Evolutionary conservation across 1,140 invertebrate genomes (phyloP).

Genomic region (Notospermus geniculatus): DNA sequence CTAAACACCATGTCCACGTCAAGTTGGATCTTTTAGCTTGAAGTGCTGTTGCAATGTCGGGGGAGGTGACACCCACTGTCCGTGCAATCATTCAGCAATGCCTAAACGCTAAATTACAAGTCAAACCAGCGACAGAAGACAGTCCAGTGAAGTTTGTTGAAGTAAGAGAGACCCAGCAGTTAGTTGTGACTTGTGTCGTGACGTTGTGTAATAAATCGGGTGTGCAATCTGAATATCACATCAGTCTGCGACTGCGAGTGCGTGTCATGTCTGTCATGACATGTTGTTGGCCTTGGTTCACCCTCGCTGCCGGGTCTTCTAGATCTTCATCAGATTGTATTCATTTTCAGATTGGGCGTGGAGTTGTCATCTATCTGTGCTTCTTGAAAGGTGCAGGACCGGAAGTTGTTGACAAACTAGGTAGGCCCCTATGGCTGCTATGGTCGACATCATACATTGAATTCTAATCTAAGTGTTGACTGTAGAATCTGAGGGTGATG

Average conservation of each 20-base stretch:
- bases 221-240: too few relatives aligned
- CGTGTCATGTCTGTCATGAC: too few relatives aligned
- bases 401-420: constrained; percentile 45
- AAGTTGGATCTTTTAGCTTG: too few relatives aligned
- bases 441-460: background rate
- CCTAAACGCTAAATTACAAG: constrained; percentile 35
- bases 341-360: constrained; percentile 34
- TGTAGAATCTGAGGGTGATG: background rate
- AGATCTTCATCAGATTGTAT: background rate
- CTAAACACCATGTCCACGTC: too few relatives aligned
- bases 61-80: too few relatives aligned
- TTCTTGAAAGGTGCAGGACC: constrained; percentile 50
- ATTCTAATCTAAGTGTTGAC: background rate
- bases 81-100: constrained; percentile 39
- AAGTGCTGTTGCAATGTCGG: too few relatives aligned
- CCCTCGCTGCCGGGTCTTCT: too few relatives aligned
- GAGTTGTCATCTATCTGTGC: constrained; percentile 51
- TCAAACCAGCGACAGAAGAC: constrained; percentile 29
- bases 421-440: constrained; percentile 23
- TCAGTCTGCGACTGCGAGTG: too few relatives aligned
- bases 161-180: constrained; percentile 22
- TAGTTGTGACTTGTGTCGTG: too few relatives aligned
- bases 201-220: background rate
- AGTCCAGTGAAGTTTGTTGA: constrained; percentile 33
- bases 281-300: too few relatives aligned